Conservation (phyloP, 2,113 vertebrate species). For the Loxodonta africana region DNA sequence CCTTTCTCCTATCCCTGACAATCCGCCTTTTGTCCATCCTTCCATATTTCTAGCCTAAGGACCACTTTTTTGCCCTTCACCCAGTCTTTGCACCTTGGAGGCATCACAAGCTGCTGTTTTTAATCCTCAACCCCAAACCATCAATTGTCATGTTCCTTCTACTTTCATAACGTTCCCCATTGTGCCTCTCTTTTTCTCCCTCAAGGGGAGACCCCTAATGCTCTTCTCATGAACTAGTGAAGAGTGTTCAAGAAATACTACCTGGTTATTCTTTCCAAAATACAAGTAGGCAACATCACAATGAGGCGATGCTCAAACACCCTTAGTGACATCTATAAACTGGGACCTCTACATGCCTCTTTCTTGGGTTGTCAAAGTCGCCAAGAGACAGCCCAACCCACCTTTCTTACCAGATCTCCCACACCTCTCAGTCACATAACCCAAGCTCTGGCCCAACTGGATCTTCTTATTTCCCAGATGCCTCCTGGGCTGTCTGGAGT, state of each 20-base stretch:
- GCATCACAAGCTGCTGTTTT: background rate
- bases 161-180: no score
- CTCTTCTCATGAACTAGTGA: background rate
- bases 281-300: background rate
- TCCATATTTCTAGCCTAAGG: background rate
- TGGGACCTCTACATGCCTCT: background rate
- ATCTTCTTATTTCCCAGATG: background rate
- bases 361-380: no score
- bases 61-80: background rate
- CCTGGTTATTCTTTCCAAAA: background rate
- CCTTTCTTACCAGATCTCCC: background rate
- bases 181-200: background rate
- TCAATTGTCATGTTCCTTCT: background rate
- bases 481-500: background rate
- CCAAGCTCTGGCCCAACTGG: background rate
- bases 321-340: background rate
- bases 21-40: accelerated
- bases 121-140: background rate
- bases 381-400: background rate
- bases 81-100: no score
- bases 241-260: background rate
- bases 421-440: background rate
- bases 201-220: background rate
- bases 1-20: no score
- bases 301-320: background rate